Evolutionary conservation across 2,113 vertebrate species (phyloP), one percentile per base, ranked within the genome.

Genomic region (Gobiocypris rarus): DNA sequence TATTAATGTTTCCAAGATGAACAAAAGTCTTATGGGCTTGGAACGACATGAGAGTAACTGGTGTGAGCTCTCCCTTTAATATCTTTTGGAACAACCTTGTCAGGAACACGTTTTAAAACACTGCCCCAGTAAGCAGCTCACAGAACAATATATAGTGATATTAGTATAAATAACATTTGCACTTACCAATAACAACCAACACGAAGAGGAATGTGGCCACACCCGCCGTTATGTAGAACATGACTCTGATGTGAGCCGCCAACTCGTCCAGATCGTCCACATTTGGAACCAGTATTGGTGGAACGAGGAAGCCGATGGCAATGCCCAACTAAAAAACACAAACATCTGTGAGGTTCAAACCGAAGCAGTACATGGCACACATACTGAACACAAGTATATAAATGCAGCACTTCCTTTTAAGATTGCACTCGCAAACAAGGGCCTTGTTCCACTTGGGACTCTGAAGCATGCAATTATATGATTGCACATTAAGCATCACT

Each of bases 171-270:
- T 34, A 19, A 67, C 9, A 3, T 28, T 19, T 31, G 41, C 50
- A 19, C 97, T 96, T 95, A 99, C 98, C 95, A 5, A 96, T 87
- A 80, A 97, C 6, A 9, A 99, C 97, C 3, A 99, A 93, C 92
- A 98, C 85, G 89, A 99, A 97, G 34, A 99, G 96, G 26, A 95
- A 86, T 0, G 96, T 96, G 26, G 98, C 96, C 81, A 97, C 94
- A 0, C 94, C 96, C 2, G 96, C 97, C 0, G 95, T 96, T 74
- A 97, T 95, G 92, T 95, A 98, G 93, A 99, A 99, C 97, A 99
- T 98, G 54, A 95, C 81, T 76, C 95, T 92, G 90, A 99, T 97
- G 88, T 98, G 94, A 74, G 94, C 89, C 70, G 96, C 95, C 89
- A 99, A 95, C 88, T 94, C 85, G 5, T 97, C 95, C 87, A 83